Evolutionary conservation across 64 coral and sea anemone species (phyloP).

Genomic region (Astreopora myriophthalma): DNA sequence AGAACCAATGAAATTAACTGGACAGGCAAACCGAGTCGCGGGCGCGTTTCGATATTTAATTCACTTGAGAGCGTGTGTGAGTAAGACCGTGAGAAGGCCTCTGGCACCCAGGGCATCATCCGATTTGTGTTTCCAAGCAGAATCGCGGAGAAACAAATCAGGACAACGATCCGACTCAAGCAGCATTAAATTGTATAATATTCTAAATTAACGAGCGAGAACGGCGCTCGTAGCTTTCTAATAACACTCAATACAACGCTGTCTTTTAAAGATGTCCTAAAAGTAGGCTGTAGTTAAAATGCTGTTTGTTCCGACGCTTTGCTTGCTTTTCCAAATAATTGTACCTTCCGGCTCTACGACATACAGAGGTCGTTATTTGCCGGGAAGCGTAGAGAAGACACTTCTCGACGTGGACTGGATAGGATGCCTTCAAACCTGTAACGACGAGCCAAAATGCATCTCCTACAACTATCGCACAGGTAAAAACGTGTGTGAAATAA

Average conservation of each 20-base stretch:
- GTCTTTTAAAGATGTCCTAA: neutral
- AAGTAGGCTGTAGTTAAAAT: neutral
- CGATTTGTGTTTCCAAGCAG: too few relatives aligned
- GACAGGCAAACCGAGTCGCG: too few relatives aligned
- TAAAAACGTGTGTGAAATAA: neutral
- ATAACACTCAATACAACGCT: neutral
- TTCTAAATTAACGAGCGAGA: too few relatives aligned
- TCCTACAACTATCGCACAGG: slow-evolving; percentile 22
- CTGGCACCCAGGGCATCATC: too few relatives aligned
- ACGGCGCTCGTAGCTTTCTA: too few relatives aligned
- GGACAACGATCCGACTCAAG: neutral
- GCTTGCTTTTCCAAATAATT: neutral
- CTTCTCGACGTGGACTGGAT: slow-evolving; percentile 12
- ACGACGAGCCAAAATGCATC: neutral
- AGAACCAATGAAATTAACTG: too few relatives aligned
- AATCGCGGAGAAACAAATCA: neutral
- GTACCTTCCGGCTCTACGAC: neutral
- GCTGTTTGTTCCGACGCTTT: neutral
- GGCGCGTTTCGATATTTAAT: neutral
- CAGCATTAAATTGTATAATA: too few relatives aligned
- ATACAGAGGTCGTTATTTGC: neutral
- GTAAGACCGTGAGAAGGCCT: neutral
- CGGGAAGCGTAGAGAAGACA: neutral
- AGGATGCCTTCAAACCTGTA: slow-evolving; percentile 1
- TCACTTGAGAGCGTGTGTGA: neutral